A percentile compares a stretch with the other conserved stretches of the same genome.
Conservation (phyloP, 1,140 invertebrate genomes). For the Aphelenchoides besseyi region DNA sequence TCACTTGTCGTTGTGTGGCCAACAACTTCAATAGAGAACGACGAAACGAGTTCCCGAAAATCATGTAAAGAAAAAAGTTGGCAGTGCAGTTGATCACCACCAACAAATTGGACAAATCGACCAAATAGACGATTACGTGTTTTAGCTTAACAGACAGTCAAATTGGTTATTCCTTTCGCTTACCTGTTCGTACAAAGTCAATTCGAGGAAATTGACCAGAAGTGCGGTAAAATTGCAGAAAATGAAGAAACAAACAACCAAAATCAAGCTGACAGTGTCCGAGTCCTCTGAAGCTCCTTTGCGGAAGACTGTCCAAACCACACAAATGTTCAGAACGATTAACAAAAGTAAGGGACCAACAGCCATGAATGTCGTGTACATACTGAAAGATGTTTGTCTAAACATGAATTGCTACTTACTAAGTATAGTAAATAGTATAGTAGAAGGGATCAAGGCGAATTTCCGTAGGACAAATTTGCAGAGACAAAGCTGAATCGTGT, state of each 20-base stretch:
- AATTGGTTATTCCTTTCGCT: slow-evolving; percentile 4
- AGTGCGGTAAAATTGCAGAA: slow-evolving; percentile 62
- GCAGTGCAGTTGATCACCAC: slow-evolving; percentile 61
- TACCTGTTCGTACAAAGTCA: slow-evolving; percentile 58
- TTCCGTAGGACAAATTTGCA: slow-evolving; percentile 57
- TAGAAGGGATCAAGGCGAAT: slow-evolving; percentile 54
- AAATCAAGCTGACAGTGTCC: slow-evolving; percentile 57
- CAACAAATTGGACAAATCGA: slow-evolving; percentile 59
- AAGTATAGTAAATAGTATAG: slow-evolving; percentile 61
- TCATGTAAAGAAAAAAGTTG: slow-evolving; percentile 61
- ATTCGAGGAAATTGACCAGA: slow-evolving; percentile 60
- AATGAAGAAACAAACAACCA: slow-evolving; percentile 61
- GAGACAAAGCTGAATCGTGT: slow-evolving; percentile 21
- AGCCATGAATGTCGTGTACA: slow-evolving; percentile 59
- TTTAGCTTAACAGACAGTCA: slow-evolving; percentile 39
- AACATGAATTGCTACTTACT: slow-evolving; percentile 7
- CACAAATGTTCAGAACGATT: slow-evolving; percentile 58
- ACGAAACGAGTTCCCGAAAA: slow-evolving; percentile 56
- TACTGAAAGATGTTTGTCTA: slow-evolving; percentile 21
- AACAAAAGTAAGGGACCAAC: slow-evolving; percentile 59
- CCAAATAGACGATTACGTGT: slow-evolving; percentile 56
- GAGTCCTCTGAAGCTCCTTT: slow-evolving; percentile 53
- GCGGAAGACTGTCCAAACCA: slow-evolving; percentile 56
- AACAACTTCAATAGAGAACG: slow-evolving; percentile 47
- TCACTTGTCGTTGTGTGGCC: slow-evolving; percentile 12